phyloP scores from a whole-genome alignment of 2,888 invertebrate genomes.

The Epirrhoe alternata region DNA sequence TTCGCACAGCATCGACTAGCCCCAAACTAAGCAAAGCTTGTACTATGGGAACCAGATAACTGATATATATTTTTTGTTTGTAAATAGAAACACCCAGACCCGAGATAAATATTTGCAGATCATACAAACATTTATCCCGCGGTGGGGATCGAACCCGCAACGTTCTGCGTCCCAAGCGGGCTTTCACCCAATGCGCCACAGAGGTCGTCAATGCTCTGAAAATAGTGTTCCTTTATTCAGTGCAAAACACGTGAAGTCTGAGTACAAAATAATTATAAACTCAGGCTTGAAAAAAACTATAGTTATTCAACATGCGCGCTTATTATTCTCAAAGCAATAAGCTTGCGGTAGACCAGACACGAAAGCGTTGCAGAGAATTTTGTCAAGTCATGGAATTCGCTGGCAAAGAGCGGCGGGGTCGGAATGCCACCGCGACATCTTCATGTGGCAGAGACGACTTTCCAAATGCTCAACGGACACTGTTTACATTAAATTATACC shows the following conservation, averaged over 20 bases:
- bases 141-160: too few relatives aligned
- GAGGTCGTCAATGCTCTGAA: too few relatives aligned
- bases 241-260: not conserved
- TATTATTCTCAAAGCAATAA: conserved; percentile 30
- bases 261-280: not conserved
- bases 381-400: conserved; percentile 58
- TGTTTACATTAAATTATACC: conserved; percentile 51
- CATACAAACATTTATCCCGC: too few relatives aligned
- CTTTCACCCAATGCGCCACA: too few relatives aligned
- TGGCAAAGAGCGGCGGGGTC: conserved; percentile 53
- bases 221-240: too few relatives aligned
- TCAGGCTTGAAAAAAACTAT: not conserved
- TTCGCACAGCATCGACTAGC: too few relatives aligned
- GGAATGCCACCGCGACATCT: conserved; percentile 77
- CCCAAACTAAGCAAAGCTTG: too few relatives aligned
- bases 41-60: too few relatives aligned
- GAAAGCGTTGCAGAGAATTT: conserved; percentile 49
- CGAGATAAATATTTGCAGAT: too few relatives aligned
- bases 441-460: conserved; percentile 69
- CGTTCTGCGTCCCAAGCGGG: too few relatives aligned
- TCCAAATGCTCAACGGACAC: conserved; percentile 58
- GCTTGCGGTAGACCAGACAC: conserved; percentile 36
- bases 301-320: conserved; percentile 15
- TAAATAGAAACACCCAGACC: too few relatives aligned
- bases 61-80: too few relatives aligned